Evolutionary conservation across 2,797 vertebrate genomes (phyloP).

Genomic region (Hyperoplus immaculatus): DNA sequence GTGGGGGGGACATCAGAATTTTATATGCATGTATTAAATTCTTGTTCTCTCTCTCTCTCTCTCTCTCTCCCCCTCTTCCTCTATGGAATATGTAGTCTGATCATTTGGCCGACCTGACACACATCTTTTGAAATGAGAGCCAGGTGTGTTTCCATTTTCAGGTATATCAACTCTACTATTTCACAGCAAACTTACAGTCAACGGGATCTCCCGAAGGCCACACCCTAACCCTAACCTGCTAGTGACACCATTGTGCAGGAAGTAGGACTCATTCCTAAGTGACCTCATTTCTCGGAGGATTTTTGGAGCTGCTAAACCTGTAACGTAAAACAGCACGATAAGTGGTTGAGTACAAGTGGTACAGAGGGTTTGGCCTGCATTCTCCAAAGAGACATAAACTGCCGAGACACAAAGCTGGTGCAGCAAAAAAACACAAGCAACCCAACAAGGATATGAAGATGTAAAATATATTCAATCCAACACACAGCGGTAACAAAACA

Average conservation of each 20-base stretch:
- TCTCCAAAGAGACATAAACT: conserved; percentile 39
- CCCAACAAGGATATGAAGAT: conserved; percentile 32
- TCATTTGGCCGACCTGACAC: conserved; percentile 37
- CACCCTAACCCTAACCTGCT: conserved; percentile 55
- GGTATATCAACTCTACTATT: conserved; percentile 13
- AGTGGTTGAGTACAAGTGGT: conserved; percentile 26
- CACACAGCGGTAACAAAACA: conserved; percentile 24
- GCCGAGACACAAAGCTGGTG: conserved; percentile 40
- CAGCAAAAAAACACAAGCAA: conserved; percentile 34
- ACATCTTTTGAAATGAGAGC: conserved; percentile 60
- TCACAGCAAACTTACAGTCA: conserved; percentile 21
- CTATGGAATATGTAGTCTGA: neutral
- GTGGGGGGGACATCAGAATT: neutral
- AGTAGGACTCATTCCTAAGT: conserved; percentile 42
- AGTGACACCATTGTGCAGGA: conserved; percentile 47
- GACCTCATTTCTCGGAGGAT: conserved; percentile 63
- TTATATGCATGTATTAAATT: neutral
- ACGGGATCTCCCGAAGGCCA: conserved; percentile 42
- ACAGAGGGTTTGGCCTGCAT: conserved; percentile 44
- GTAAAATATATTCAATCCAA: conserved; percentile 46
- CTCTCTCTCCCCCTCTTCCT: conserved; percentile 16
- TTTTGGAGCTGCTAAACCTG: conserved; percentile 46
- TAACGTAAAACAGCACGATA: conserved; percentile 44
- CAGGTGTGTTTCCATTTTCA: conserved; percentile 40
- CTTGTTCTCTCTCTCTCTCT: neutral